Base-by-base conservation (phyloP, 2,113 vertebrate species). In the Rhineura floridana region DNA sequence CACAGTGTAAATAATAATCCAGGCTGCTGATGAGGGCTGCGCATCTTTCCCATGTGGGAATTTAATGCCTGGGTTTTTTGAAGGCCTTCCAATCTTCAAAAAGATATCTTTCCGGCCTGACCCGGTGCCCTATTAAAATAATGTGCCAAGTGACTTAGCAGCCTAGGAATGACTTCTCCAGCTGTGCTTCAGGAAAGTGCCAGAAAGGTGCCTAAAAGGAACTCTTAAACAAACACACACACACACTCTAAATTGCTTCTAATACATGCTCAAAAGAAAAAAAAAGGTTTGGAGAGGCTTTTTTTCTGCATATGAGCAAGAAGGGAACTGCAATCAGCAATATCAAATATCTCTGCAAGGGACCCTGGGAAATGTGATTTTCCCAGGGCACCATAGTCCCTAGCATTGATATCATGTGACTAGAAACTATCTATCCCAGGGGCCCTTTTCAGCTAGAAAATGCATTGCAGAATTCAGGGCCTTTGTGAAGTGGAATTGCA, bases 11-110 rank as follows among this genome's bases (percentile, higher is more conserved):
- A 39, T 7, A 39, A 21, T 17, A 21, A 7, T 72, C 69, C 21
- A 7, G 0, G 23, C 6, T 8, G 1, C 36, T 36, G n/a, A 36
- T n/a, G 0, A 13, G 13, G 36, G 33, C 69, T 36, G 33, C 33
- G 15, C 69, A 70, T 70, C n/a, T 17, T 70, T 70, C 69, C 15
- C 65, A 11, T 10, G 36, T 19, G n/a, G 69, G n/a, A 36, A 70
- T n/a, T 36, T 17, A 70, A 70, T 59, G n/a, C n/a, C n/a, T n/a
- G n/a, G n/a, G 69, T 39, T 70, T 70, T 39, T 67, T 59, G 4
- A 36, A 36, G 36, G 33, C 11, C 69, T 70, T 36, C n/a, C 69
- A 59, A 59, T 59, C 55, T 59, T 59, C 55, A 13, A 70, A 36
- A 15, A 15, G 9, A 9, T 70, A 12, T 36, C n/a, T 19, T n/a